Base-by-base conservation (phyloP, 2,797 vertebrate genomes). In the Siniperca undulata region DNA sequence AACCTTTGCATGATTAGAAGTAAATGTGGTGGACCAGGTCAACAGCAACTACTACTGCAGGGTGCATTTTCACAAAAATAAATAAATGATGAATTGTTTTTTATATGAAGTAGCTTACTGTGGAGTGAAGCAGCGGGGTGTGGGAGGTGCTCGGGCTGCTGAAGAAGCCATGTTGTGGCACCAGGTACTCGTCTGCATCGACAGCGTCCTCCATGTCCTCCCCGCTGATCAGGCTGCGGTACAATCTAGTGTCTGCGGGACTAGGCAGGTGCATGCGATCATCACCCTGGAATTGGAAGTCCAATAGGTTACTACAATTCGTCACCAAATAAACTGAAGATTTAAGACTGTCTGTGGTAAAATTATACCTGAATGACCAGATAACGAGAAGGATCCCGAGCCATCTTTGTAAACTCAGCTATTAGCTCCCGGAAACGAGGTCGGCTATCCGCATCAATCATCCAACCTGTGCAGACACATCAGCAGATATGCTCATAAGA, bases 391-490 rank as follows among this genome's bases (percentile, higher is more conserved):
- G 99, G 99, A 92, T 99, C 99, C n/a, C 98, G 96, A 20, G 99
- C 99, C 99, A 99, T 99, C 93, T 99, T 99, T 7, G 97, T 96
- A 89, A 99, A 99, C 92, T 99, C 99, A 0, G 96, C 93, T 24
- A 98, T 98, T 48, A 99, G 91, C 77, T 99, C 99, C 0, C 98
- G 95, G 67, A 99, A 99, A 87, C 95, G 97, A 10, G 98, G 98
- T 60, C 99, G 96, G 88, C 98, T 99, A 7, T 99, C 98, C 0
- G 98, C 98, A 75, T 99, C 98, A 0, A 99, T 99, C 99, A 99
- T 99, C 98, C 99, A 99, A 86, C 99, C 99, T 99, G 88, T 22
- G 2, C 53, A 75, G 36, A 89, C 40, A 78, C 27, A 77, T 70
- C 61, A 69, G n/a, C 53, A 72, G 60, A 81, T 14, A 55, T 74